Evolutionary conservation across 2,113 vertebrate species (phyloP).

Genomic region (Antigone vipio): DNA sequence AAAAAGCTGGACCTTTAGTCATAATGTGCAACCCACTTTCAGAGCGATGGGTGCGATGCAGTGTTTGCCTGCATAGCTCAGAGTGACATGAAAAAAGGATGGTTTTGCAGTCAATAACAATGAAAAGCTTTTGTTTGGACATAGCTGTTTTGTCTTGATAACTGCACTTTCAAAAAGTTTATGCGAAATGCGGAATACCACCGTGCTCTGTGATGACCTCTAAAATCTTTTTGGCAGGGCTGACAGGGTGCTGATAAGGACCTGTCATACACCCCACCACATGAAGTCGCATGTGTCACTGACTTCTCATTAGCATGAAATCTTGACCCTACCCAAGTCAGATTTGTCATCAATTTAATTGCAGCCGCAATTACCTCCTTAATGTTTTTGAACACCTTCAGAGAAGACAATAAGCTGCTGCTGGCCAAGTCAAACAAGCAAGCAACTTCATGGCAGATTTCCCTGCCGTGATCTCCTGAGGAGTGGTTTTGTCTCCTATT

Average conservation of each 20-base stretch:
- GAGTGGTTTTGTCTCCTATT: neutral
- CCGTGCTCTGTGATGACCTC: neutral
- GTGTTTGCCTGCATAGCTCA: neutral
- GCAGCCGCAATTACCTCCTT: neutral
- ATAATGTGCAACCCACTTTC: neutral
- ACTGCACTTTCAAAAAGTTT: neutral
- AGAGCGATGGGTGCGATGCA: neutral
- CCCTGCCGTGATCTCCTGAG: accelerated
- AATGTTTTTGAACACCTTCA: neutral
- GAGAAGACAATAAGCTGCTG: neutral
- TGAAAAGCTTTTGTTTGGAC: neutral
- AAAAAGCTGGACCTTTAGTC: neutral
- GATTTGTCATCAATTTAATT: neutral
- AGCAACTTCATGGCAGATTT: neutral
- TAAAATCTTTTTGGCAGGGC: neutral
- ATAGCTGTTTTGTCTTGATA: neutral
- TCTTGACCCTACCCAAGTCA: neutral
- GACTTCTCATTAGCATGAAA: neutral
- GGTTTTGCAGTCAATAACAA: neutral
- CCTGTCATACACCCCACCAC: neutral
- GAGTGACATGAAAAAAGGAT: neutral
- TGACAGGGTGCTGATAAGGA: neutral
- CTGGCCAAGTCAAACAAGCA: neutral
- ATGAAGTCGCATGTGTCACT: neutral
- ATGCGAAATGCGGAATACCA: neutral